Evolutionary conservation across 2,888 invertebrate species (phyloP).

Genomic region (Andrena fulva): DNA sequence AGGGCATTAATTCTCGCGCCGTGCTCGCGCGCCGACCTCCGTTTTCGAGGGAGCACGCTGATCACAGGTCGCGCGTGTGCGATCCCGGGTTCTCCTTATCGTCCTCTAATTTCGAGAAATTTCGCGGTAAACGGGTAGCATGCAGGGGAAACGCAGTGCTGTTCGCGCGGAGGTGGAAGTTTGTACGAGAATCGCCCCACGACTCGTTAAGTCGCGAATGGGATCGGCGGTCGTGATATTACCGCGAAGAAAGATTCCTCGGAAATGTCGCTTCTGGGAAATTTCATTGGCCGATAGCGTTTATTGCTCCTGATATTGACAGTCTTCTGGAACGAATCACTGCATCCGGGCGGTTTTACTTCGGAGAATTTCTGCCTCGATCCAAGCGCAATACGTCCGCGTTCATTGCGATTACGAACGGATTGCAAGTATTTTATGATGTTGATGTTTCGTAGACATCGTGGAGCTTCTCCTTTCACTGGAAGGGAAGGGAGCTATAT

Average conservation of each 20-base stretch:
- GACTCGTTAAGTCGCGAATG: constrained; percentile 12
- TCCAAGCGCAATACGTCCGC: constrained; percentile 4
- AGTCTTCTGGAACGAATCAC: constrained; percentile 34
- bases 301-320: constrained; percentile 37
- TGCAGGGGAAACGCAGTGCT: not conserved
- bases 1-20: constrained; percentile 55
- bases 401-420: not conserved
- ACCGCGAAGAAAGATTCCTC: constrained; percentile 14
- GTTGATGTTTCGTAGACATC: not conserved
- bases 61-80: too few species aligned
- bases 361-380: constrained; percentile 1
- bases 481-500: not conserved
- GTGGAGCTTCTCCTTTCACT: not conserved
- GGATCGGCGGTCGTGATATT: constrained; percentile 12
- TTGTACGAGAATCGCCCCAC: constrained; percentile 12
- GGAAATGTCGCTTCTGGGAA: constrained; percentile 23
- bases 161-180: not conserved
- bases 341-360: constrained; percentile 11
- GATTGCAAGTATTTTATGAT: not conserved
- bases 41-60: not conserved
- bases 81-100: too few species aligned
- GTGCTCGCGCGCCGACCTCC: constrained; percentile 7
- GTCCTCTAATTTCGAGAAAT: not conserved
- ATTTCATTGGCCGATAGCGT: constrained; percentile 31
- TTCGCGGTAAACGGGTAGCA: not conserved